These are phyloP conservation scores for Drosophila mojavensis DNA, from an alignment of 1,140 invertebrate genomes.

Conservation along the genomic window DNA sequence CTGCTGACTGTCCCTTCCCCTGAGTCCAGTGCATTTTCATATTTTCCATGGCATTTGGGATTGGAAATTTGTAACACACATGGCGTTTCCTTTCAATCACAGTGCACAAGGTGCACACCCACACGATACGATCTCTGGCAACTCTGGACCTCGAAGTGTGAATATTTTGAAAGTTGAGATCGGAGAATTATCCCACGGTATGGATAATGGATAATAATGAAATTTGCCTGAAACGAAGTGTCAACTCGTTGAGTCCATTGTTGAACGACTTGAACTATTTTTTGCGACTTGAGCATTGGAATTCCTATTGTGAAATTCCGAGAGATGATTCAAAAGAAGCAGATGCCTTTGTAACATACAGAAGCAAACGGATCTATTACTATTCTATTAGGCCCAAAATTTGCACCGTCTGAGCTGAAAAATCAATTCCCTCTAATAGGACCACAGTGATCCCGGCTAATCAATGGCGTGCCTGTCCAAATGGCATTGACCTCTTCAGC, in stretches of 20 bases:
- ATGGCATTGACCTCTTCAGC: not conserved
- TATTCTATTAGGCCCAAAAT: too few relatives aligned
- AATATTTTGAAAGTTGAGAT: slow-evolving; percentile 20
- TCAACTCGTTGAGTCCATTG: slow-evolving; percentile 21
- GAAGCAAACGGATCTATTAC: too few relatives aligned
- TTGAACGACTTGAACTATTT: slow-evolving; percentile 11
- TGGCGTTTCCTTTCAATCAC: slow-evolving; percentile 55
- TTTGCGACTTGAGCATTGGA: not conserved
- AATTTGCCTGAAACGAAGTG: slow-evolving; percentile 11
- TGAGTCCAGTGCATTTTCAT: slow-evolving; percentile 39
- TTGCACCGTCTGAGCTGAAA: not conserved
- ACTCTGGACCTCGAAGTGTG: slow-evolving; percentile 11
- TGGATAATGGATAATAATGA: slow-evolving; percentile 9
- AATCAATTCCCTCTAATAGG: too few relatives aligned
- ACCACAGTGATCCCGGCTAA: not conserved
- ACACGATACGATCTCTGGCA: slow-evolving; percentile 14
- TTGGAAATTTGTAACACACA: slow-evolving; percentile 75
- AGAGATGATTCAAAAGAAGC: not conserved
- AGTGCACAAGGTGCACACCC: slow-evolving; percentile 44
- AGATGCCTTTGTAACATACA: too few relatives aligned
- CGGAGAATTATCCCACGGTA: slow-evolving; percentile 32
- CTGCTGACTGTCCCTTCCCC: slow-evolving; percentile 5
- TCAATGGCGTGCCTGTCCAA: not conserved
- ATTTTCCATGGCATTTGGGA: slow-evolving; percentile 53
- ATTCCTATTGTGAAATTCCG: not conserved